Percentiles rank a stretch among this genome's conserved stretches.
Conservation (phyloP, 2,888 invertebrate species). For the Eumerus sabulonum region DNA sequence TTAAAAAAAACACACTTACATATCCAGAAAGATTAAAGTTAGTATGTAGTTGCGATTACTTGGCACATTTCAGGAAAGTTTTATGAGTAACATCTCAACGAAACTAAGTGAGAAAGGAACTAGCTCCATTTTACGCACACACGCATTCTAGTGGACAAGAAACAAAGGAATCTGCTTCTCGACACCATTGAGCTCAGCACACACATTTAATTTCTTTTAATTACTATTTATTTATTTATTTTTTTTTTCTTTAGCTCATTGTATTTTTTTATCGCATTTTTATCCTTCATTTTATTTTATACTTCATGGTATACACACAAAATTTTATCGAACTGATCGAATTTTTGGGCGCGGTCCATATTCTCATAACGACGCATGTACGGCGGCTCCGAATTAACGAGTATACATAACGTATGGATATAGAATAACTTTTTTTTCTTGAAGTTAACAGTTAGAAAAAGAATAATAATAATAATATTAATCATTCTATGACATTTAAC, state of each 20-base stretch:
- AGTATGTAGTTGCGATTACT: constrained; percentile 30
- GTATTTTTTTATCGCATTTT: constrained; percentile 28
- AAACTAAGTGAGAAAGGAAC: neutral
- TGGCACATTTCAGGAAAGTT: neutral
- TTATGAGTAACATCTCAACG: too few species aligned
- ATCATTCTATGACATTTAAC: constrained; percentile 43
- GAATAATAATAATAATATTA: constrained; percentile 9
- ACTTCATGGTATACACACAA: constrained; percentile 60
- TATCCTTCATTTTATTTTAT: constrained; percentile 31
- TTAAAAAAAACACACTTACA: constrained; percentile 51
- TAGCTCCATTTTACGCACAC: constrained; percentile 56
- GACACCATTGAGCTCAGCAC: constrained; percentile 36
- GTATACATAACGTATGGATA: too few species aligned
- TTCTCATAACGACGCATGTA: constrained; percentile 64
- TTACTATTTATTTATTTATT: constrained; percentile 23
- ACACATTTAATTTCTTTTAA: constrained; percentile 62
- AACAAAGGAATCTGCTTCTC: constrained; percentile 40
- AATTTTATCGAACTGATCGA: constrained; percentile 69
- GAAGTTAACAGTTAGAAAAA: neutral
- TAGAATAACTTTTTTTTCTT: constrained; percentile 6
- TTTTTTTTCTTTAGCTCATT: constrained; percentile 27
- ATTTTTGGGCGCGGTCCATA: constrained; percentile 68
- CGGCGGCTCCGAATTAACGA: constrained; percentile 31
- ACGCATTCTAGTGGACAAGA: constrained; percentile 41
- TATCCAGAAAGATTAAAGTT: constrained; percentile 37